Percentiles rank a stretch among this genome's conserved stretches.
phyloP scores from a whole-genome alignment of 53 echinoderm and acorn worm genomes.

The Hippasteria phrygiana region DNA sequence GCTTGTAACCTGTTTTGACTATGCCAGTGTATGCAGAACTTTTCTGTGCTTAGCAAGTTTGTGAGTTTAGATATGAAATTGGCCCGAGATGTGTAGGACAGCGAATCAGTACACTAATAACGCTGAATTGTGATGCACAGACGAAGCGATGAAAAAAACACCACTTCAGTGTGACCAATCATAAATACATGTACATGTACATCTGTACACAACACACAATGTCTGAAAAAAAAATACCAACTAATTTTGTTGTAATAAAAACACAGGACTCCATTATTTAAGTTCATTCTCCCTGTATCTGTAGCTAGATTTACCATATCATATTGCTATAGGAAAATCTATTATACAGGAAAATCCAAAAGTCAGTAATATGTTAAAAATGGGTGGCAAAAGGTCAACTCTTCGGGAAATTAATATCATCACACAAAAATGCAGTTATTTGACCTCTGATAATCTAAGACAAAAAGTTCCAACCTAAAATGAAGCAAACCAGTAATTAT shows the following conservation, averaged over 20 bases:
- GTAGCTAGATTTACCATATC: background rate
- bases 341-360: constrained; percentile 4
- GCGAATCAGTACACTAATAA: no score
- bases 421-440: constrained; percentile 17
- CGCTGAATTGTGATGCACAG: no score
- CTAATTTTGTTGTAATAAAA: background rate
- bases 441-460: constrained; percentile 61
- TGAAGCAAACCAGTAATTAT: background rate
- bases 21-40: no score
- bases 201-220: constrained; percentile 6
- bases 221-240: background rate
- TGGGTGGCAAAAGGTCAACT: background rate
- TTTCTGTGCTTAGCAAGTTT: no score
- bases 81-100: no score
- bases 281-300: background rate
- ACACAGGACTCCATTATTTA: background rate
- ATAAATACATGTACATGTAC: background rate
- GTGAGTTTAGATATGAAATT: no score
- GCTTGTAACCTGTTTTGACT: no score
- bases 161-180: no score
- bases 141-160: no score
- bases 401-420: background rate
- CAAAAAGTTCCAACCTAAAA: constrained; percentile 1
- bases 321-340: constrained; percentile 33
- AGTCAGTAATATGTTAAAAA: background rate